A percentile compares a stretch with the other conserved stretches of the same genome.
These are phyloP conservation scores for Gambusia holbrooki DNA, from an alignment of 2,113 vertebrate species.

Conservation along the genomic window DNA sequence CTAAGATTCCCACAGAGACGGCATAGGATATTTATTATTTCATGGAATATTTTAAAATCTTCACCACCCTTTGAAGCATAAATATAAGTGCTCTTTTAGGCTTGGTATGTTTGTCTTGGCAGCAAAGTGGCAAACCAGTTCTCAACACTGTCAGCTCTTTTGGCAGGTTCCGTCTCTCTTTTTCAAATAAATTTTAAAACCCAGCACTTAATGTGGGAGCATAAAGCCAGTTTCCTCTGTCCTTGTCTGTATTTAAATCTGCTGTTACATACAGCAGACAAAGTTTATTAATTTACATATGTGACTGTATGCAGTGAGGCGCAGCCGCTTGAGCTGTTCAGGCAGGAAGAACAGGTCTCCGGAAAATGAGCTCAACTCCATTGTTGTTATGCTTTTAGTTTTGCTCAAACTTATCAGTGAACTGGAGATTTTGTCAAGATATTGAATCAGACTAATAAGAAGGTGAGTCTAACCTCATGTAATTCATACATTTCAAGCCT, in stretches of 20 bases:
- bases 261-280: neutral
- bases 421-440: neutral
- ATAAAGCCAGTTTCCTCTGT: neutral
- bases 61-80: neutral
- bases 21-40: neutral
- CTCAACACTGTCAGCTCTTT: too few relatives aligned
- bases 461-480: conserved; percentile 21
- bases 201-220: too few relatives aligned
- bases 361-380: neutral
- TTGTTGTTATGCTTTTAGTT: neutral
- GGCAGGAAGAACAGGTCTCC: conserved; percentile 34
- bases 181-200: too few relatives aligned
- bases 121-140: too few relatives aligned
- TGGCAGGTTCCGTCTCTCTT: too few relatives aligned
- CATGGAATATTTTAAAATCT: neutral
- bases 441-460: neutral
- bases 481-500: neutral
- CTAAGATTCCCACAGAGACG: too few relatives aligned
- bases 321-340: neutral
- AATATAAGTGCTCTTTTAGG: neutral
- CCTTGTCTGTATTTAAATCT: neutral
- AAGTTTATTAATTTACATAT: neutral
- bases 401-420: neutral
- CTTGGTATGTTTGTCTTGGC: too few relatives aligned
- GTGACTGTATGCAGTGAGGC: neutral